phyloP scores from a whole-genome alignment of 1,140 invertebrate species.

The Reticulitermes speratus region DNA sequence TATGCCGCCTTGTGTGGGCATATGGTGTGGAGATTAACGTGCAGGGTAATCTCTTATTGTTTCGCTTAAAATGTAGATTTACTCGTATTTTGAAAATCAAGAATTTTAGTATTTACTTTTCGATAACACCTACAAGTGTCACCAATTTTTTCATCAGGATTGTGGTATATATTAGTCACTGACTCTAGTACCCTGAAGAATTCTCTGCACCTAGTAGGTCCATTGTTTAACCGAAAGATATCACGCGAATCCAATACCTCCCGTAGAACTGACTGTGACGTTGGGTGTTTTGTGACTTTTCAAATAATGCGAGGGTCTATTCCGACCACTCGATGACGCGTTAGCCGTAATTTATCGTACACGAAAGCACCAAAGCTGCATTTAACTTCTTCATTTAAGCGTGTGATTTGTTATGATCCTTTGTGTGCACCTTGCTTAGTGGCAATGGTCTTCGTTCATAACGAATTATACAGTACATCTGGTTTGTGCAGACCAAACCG shows the following conservation, averaged over 20 bases:
- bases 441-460: no score
- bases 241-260: not conserved
- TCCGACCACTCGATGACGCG: not conserved
- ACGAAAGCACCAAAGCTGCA: not conserved
- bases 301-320: not conserved
- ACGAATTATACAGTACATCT: no score
- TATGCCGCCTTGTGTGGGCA: no score
- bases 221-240: not conserved
- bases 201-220: not conserved
- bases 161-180: not conserved
- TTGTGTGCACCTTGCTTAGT: not conserved
- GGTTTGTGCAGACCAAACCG: no score
- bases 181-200: not conserved
- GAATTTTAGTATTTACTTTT: no score
- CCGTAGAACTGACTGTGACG: not conserved
- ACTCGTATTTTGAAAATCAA: no score
- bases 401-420: not conserved
- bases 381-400: not conserved
- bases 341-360: not conserved
- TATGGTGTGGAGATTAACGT: no score
- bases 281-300: not conserved
- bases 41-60: no score
- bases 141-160: no score
- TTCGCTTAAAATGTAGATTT: no score
- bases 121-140: no score